Percentiles rank a stretch among this genome's conserved stretches.
Conservation (phyloP, 1,140 invertebrate genomes). For the Physella acuta region DNA sequence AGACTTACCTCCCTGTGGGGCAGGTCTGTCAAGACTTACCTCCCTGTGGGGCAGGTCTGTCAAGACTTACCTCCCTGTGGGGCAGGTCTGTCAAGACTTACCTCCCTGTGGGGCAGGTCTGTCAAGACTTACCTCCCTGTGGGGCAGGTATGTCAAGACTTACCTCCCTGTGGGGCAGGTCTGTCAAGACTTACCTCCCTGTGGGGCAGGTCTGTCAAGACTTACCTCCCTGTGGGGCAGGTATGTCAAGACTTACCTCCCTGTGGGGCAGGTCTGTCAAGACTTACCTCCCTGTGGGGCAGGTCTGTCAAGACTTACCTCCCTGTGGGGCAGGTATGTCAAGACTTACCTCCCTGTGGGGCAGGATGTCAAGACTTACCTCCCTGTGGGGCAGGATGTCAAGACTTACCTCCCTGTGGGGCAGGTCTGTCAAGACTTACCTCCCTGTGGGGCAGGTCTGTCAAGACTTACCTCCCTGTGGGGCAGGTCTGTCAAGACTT, state of each 20-base stretch:
- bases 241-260: slow-evolving; percentile 31
- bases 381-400: too few relatives aligned
- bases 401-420: slow-evolving; percentile 42
- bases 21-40: too few relatives aligned
- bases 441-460: too few relatives aligned
- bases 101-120: too few relatives aligned
- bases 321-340: slow-evolving; percentile 53
- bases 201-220: slow-evolving; percentile 58
- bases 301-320: slow-evolving; percentile 29
- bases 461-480: slow-evolving; percentile 41
- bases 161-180: too few relatives aligned
- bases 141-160: slow-evolving; percentile 59
- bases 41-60: too few relatives aligned
- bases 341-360: slow-evolving; percentile 42
- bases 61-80: slow-evolving; percentile 41
- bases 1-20: slow-evolving; percentile 46
- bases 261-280: slow-evolving; percentile 57
- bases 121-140: slow-evolving; percentile 36
- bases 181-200: slow-evolving; percentile 32
- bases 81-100: slow-evolving; percentile 59
- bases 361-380: slow-evolving; percentile 49
- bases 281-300: too few relatives aligned
- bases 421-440: too few relatives aligned
- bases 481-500: slow-evolving; percentile 58
- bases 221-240: too few relatives aligned